Conservation (phyloP, 2,113 vertebrate genomes). For the Syrmaticus mikado region DNA sequence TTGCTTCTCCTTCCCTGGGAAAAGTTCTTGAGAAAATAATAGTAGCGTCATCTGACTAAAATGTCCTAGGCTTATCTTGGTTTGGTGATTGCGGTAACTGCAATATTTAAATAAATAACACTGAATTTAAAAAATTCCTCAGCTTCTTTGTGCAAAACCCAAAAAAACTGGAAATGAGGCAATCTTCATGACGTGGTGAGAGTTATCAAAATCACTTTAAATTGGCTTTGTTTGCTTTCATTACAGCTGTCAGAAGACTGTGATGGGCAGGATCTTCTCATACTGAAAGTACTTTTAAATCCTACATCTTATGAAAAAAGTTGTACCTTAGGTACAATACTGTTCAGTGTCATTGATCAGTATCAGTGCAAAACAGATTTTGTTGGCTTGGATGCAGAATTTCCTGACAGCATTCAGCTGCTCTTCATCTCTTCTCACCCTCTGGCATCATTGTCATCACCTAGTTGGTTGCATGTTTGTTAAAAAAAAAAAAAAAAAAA, state of each 20-base stretch:
- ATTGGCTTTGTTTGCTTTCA: not conserved
- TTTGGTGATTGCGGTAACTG: not conserved
- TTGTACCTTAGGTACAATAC: not conserved
- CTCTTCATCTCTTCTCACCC: conserved; percentile 3
- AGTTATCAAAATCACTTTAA: not conserved
- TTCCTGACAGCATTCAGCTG: not conserved
- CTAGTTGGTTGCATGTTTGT: not conserved
- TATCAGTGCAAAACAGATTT: not conserved
- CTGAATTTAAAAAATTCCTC: not conserved
- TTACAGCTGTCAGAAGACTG: not conserved
- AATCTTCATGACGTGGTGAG: not conserved
- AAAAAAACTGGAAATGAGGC: not conserved
- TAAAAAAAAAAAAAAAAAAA: not conserved
- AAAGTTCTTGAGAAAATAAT: not conserved
- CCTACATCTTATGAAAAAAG: not conserved
- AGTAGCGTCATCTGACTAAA: not conserved
- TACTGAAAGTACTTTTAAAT: not conserved
- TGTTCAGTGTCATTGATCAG: not conserved
- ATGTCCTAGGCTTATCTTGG: not conserved
- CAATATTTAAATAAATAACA: not conserved
- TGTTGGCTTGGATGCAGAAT: not conserved
- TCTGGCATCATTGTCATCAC: not conserved
- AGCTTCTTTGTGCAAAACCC: not conserved
- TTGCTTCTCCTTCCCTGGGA: not conserved
- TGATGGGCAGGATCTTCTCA: not conserved